Conservation (phyloP, 2,113 vertebrate genomes). For the Nothoprocta pentlandii region DNA sequence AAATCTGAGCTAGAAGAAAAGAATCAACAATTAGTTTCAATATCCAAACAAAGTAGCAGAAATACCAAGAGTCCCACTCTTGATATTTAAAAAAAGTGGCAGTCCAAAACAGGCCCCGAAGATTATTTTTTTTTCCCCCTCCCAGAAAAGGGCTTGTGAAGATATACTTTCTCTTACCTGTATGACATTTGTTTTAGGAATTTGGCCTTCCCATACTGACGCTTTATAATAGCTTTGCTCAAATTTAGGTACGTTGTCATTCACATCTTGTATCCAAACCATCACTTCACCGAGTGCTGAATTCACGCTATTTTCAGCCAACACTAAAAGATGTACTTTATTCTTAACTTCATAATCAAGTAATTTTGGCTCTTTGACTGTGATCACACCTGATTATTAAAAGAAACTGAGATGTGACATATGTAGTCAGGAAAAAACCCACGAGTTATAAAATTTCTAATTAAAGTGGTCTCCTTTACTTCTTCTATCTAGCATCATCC, state of each 20-base stretch:
- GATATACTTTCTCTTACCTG: slow-evolving; percentile 81
- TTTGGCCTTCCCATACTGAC: slow-evolving; percentile 86
- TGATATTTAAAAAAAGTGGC: background rate
- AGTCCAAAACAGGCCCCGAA: background rate
- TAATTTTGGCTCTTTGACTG: slow-evolving; percentile 81
- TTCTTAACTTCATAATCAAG: slow-evolving; percentile 87
- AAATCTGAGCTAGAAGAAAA: background rate
- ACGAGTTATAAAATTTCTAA: too few relatives aligned
- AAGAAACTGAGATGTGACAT: background rate
- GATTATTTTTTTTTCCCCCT: background rate
- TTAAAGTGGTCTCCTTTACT: too few relatives aligned
- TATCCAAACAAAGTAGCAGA: background rate
- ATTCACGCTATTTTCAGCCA: slow-evolving; percentile 81
- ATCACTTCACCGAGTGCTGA: slow-evolving; percentile 82
- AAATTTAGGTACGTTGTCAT: slow-evolving; percentile 89
- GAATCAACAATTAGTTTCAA: background rate
- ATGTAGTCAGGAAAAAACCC: background rate
- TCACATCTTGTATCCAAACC: slow-evolving; percentile 84
- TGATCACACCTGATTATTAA: slow-evolving; percentile 83
- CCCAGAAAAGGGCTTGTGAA: background rate
- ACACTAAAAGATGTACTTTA: slow-evolving; percentile 81
- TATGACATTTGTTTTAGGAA: slow-evolving; percentile 78
- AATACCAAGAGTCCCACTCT: background rate
- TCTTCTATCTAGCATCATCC: background rate
- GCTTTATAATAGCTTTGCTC: slow-evolving; percentile 81